Conservation (phyloP, 2,113 vertebrate genomes). For the Hyperopisus bebe region DNA sequence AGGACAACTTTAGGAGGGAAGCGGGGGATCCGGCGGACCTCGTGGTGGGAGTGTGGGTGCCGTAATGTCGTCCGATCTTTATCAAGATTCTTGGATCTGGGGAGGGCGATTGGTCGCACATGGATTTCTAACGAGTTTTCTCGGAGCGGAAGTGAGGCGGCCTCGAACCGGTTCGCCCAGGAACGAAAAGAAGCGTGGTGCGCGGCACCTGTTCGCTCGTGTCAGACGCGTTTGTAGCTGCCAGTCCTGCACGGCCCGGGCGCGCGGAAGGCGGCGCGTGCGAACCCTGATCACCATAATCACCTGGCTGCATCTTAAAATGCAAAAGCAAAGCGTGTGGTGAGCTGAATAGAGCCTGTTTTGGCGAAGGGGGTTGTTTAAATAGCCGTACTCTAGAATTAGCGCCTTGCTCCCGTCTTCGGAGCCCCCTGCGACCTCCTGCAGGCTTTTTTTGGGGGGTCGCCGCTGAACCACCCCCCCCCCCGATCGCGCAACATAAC, state of each 20-base stretch:
- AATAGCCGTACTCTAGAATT: not conserved
- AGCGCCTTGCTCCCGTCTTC: not conserved
- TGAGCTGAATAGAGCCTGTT: not conserved
- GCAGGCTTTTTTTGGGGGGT: not conserved
- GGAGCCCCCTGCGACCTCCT: not conserved
- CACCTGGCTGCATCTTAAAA: not conserved
- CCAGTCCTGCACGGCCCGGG: not conserved
- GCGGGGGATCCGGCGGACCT: conserved; percentile 38
- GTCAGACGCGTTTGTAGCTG: not conserved
- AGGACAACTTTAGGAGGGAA: not conserved
- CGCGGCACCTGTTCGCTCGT: not conserved
- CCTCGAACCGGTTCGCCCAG: not conserved
- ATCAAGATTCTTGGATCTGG: not conserved
- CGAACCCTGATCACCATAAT: not conserved
- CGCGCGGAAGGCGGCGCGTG: not conserved
- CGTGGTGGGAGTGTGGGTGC: conserved; percentile 48
- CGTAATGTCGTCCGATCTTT: not conserved
- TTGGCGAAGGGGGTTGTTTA: not conserved
- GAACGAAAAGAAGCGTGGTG: not conserved
- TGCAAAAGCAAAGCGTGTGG: too few species aligned
- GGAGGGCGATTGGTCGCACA: not conserved
- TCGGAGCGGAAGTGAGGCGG: not conserved
- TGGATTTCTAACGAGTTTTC: not conserved
- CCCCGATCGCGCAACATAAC: not conserved
- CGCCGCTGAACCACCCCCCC: not conserved